phyloP scores from a whole-genome alignment of 30 jellyfish, hydroid and myxozoan species.

The Hydractinia echinata region DNA sequence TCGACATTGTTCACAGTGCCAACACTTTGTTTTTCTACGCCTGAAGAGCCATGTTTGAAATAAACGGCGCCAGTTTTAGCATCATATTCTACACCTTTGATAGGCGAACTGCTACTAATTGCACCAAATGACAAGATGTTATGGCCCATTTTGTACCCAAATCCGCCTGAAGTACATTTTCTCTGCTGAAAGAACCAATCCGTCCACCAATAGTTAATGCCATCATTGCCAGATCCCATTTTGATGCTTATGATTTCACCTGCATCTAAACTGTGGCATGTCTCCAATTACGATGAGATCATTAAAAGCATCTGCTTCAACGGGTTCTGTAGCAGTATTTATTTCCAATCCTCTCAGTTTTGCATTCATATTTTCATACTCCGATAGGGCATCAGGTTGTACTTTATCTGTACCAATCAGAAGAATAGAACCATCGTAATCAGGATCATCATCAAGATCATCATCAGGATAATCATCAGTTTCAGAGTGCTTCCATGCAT shows the following conservation, averaged over 20 bases:
- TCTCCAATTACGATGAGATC: constrained; percentile 30
- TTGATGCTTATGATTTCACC: constrained; percentile 12
- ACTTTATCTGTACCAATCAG: constrained; percentile 31
- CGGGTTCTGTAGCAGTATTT: constrained; percentile 15
- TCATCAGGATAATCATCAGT: background rate
- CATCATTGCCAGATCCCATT: constrained; percentile 42
- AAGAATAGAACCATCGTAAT: constrained; percentile 23
- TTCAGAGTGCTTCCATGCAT: background rate
- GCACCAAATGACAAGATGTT: no score
- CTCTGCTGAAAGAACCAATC: no score
- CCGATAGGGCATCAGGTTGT: background rate
- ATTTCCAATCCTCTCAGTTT: constrained; percentile 17
- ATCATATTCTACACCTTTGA: no score
- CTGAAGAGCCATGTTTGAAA: no score
- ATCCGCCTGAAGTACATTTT: no score
- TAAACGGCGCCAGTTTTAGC: no score
- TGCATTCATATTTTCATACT: background rate
- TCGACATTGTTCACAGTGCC: no score
- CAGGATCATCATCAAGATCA: no score
- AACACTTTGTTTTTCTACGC: no score
- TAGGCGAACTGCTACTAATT: no score
- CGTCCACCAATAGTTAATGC: no score
- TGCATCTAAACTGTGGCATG: constrained; percentile 17
- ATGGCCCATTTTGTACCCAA: no score
- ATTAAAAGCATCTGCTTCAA: constrained; percentile 9